A percentile compares a stretch with the other conserved stretches of the same genome.
Evolutionary conservation across 2,888 invertebrate species (phyloP).

Genomic region (Lasiommata megera): DNA sequence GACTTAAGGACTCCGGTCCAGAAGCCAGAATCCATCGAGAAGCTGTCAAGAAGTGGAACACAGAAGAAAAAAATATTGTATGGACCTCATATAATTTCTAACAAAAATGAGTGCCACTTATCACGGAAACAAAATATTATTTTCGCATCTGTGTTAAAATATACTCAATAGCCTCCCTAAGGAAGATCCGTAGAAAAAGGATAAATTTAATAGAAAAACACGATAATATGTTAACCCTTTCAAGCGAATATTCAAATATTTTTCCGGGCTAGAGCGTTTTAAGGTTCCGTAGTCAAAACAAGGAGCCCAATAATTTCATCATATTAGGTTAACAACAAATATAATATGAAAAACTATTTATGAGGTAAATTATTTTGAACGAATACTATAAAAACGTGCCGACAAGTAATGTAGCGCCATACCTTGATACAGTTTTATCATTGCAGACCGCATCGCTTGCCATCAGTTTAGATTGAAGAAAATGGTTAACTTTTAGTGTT

Average conservation of each 20-base stretch:
- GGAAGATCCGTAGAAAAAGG: not conserved
- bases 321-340: not conserved
- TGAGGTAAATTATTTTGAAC: too few species aligned
- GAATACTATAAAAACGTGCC: too few species aligned
- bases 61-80: too few species aligned
- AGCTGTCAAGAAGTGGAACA: too few species aligned
- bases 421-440: too few species aligned
- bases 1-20: too few species aligned
- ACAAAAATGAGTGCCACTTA: not conserved
- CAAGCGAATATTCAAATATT: constrained; percentile 10
- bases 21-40: too few species aligned
- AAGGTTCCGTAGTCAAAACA: not conserved
- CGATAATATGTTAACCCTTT: constrained; percentile 3
- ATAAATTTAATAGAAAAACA: constrained; percentile 1
- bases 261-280: constrained; percentile 17
- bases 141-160: not conserved
- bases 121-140: not conserved
- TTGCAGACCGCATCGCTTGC: too few species aligned
- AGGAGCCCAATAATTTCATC: not conserved
- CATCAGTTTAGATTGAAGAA: too few species aligned
- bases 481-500: too few species aligned
- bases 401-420: too few species aligned
- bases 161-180: not conserved
- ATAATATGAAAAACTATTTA: too few species aligned
- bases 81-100: not conserved